Evolutionary conservation across 2,797 vertebrate species (phyloP).

Genomic region (Tragopan temminckii): DNA sequence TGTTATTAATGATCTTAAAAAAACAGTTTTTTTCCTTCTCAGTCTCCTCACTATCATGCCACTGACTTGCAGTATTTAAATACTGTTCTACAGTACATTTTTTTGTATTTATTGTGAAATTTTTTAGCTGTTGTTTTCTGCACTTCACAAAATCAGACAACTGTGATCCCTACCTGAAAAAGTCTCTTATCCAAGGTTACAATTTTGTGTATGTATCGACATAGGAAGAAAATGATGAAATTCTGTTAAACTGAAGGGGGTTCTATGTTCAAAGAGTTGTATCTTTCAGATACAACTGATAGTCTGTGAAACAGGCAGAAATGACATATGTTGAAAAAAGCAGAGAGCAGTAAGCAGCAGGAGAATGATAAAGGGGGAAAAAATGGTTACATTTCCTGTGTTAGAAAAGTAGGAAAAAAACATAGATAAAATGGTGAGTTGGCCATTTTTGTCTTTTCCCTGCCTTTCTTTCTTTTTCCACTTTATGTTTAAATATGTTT

Average conservation of each 20-base stretch:
- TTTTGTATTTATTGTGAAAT: not conserved
- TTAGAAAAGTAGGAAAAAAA: not conserved
- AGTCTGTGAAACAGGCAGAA: not conserved
- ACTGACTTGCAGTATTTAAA: not conserved
- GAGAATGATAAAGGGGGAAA: not conserved
- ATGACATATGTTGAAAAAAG: not conserved
- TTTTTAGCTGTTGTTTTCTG: not conserved
- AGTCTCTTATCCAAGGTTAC: not conserved
- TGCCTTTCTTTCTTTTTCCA: not conserved
- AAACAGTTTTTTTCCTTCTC: constrained; percentile 3
- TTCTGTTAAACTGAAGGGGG: not conserved
- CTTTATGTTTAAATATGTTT: not conserved
- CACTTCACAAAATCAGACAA: not conserved
- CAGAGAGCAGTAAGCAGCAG: not conserved
- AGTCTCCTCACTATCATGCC: not conserved
- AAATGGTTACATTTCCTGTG: not conserved
- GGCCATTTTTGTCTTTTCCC: not conserved
- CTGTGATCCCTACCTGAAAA: not conserved
- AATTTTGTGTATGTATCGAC: not conserved
- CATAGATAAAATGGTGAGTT: not conserved
- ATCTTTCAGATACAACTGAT: not conserved
- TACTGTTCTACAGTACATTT: not conserved
- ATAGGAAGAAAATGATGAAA: not conserved
- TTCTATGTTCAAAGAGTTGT: not conserved
- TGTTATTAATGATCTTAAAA: constrained; percentile 16